Base-by-base conservation (phyloP, 2,113 vertebrate genomes). In the Spheniscus mendiculus region DNA sequence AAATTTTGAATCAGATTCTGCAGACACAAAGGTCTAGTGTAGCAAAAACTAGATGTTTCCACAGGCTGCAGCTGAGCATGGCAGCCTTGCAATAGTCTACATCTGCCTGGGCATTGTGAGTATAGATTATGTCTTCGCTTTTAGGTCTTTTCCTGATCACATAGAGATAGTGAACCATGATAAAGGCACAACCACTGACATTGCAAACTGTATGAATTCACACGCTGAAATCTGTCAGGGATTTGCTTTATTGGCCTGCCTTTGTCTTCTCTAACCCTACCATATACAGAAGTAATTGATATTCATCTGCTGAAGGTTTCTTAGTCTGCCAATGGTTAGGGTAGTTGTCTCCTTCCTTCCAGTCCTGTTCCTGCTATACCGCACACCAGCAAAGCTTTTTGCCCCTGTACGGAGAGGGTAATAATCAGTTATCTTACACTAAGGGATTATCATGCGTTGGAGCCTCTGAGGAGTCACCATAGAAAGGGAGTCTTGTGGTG, bases 331-430 rank as follows among this genome's bases (percentile, higher is more conserved):
- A 55, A 1, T 50, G 40, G 21, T 19, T 83, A 13, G 18, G 8
- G 21, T 74, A 29, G n/a, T 49, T 90, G 44, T 40, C 15, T 69
- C 21, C 16, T 74, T 73, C 29, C 34, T 52, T 74, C 32, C 53
- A 25, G 15, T 45, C 44, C 44, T 19, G 42, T 42, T 52, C 13
- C 27, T 17, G 7, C 30, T 40, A 5, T 30, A 22, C 38, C n/a
- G 49, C 32, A 74, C 15, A 38, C 18, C 49, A 67, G 58, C 30
- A 59, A 65, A 79, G 32, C 30, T 49, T 86, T 89, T 74, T 81
- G 12, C 3, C 18, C 25, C 58, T 87, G 10, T 66, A 20, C 1
- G 0, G 58, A 27, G 38, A 13, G 4, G 1, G 3, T 79, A 58
- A 38, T 49, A 67, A 6, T 25, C 32, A 50, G 2, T 44, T 79